Percentiles rank a stretch among this genome's conserved stretches.
These are phyloP conservation scores for Elephantulus edwardii DNA, from an alignment of 2,113 vertebrate genomes.

Conservation along the genomic window DNA sequence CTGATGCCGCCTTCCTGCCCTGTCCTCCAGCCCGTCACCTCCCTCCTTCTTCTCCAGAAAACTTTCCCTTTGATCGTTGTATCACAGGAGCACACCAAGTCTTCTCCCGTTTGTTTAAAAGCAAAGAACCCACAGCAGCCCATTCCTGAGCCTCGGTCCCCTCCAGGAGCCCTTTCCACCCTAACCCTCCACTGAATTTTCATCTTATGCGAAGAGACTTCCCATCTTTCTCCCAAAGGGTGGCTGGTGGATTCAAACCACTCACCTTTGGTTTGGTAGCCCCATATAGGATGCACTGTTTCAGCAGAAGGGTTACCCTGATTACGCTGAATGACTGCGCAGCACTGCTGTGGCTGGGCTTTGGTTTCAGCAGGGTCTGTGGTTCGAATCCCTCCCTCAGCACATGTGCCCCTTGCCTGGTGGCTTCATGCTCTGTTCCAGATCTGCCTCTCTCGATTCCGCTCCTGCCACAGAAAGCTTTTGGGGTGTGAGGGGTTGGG, in stretches of 20 bases:
- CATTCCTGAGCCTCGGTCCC: not conserved
- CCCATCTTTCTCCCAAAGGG: too few relatives aligned
- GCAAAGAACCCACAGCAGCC: not conserved
- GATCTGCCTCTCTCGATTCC: not conserved
- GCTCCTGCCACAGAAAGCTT: not conserved
- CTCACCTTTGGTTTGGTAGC: too few relatives aligned
- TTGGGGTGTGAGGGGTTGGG: accelerated
- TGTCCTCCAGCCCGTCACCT: not conserved
- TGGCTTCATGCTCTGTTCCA: not conserved
- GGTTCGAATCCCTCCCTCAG: not conserved
- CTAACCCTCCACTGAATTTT: not conserved
- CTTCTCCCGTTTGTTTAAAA: not conserved
- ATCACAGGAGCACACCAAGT: not conserved
- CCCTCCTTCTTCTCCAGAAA: not conserved
- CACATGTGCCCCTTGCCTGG: not conserved
- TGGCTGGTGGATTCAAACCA: too few relatives aligned
- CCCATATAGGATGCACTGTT: too few relatives aligned
- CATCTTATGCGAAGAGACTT: not conserved
- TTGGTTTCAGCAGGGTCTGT: not conserved
- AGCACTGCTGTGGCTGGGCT: too few relatives aligned
- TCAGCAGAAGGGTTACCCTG: too few relatives aligned
- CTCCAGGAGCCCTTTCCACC: not conserved
- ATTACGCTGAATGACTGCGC: too few relatives aligned
- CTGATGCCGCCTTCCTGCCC: too few relatives aligned
- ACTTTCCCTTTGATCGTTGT: not conserved